Percentiles rank a stretch among this genome's conserved stretches.
Conservation (phyloP, 2,113 vertebrate species). For the Myanophis thanlyinensis region DNA sequence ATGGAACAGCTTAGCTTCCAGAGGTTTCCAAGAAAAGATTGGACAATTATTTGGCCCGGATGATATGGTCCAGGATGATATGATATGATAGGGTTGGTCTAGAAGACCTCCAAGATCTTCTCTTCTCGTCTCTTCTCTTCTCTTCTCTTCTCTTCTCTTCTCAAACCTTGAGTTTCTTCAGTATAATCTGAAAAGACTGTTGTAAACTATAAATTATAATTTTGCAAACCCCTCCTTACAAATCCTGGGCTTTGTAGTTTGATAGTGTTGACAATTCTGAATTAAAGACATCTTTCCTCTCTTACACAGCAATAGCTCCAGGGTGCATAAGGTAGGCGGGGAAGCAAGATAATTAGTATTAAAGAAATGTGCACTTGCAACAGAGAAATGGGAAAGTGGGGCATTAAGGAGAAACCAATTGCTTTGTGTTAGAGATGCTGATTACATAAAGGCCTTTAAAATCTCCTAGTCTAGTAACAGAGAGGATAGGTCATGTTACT, state of each 20-base stretch:
- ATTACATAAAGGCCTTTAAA: background rate
- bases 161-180: too few species aligned
- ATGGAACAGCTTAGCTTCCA: background rate
- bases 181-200: background rate
- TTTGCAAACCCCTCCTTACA: background rate
- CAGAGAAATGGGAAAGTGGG: background rate
- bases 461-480: background rate
- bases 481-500: background rate
- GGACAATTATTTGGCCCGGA: background rate
- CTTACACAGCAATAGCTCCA: background rate
- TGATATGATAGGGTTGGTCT: too few species aligned
- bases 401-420: background rate
- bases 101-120: background rate
- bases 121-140: too few species aligned
- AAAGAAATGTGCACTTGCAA: background rate
- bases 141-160: too few species aligned
- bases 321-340: background rate
- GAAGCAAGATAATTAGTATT: background rate
- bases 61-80: too few species aligned
- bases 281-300: background rate
- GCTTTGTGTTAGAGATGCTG: background rate
- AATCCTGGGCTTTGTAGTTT: background rate
- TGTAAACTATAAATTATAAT: background rate
- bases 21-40: background rate
- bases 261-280: background rate